phyloP scores from a whole-genome alignment of 1,140 invertebrate species.

The Pristionchus pacificus region DNA sequence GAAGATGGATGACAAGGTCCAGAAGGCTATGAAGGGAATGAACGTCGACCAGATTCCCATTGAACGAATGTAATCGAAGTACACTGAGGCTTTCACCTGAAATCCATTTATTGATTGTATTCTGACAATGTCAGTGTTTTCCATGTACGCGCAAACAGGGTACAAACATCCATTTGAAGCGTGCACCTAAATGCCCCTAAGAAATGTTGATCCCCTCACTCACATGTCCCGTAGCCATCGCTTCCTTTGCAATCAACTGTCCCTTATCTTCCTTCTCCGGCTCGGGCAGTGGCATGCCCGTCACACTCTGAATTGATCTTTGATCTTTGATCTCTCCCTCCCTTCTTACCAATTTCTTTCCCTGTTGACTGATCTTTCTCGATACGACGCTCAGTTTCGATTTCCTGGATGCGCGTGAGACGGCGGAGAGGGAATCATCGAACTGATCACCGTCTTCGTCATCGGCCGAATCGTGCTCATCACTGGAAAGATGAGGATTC shows the following conservation, averaged over 20 bases:
- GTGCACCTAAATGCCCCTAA: too few species aligned
- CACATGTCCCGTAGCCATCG: too few species aligned
- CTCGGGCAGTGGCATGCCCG: not conserved
- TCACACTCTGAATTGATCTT: not conserved
- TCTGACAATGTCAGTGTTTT: too few species aligned
- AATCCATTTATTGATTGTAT: too few species aligned
- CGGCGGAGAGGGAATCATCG: not conserved
- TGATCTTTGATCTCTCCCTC: too few species aligned
- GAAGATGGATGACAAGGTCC: slow-evolving; percentile 34
- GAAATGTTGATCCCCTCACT: too few species aligned
- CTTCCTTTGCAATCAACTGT: slow-evolving; percentile 31
- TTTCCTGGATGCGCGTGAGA: not conserved
- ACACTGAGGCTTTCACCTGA: slow-evolving; percentile 41
- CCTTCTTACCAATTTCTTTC: too few species aligned
- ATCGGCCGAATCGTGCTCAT: not conserved
- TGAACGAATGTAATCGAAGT: slow-evolving; percentile 45
- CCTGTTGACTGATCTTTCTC: too few species aligned
- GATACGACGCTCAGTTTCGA: slow-evolving; percentile 1
- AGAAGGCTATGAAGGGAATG: slow-evolving; percentile 30
- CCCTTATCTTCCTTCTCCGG: slow-evolving; percentile 8
- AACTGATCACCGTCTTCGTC: not conserved
- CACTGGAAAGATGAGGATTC: not conserved
- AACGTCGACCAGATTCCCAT: slow-evolving; percentile 34
- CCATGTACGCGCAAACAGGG: too few species aligned
- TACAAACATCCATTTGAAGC: too few species aligned